Base-by-base conservation (phyloP, 2,888 invertebrate species). In the Eulithis prunata region DNA sequence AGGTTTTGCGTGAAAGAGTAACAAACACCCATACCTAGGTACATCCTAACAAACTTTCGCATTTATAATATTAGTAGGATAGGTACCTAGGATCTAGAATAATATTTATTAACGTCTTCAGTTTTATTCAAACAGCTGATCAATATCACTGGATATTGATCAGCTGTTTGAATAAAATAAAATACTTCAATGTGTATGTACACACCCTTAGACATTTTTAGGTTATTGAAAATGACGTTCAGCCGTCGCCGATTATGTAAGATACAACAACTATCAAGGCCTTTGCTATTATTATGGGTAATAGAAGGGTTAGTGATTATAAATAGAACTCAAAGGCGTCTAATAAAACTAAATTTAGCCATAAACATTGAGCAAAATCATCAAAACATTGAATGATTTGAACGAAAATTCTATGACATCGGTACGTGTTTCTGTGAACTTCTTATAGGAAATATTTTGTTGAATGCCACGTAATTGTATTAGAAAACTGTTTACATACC, bases 171-270 rank as follows among this genome's bases (percentile, higher is more conserved):
- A 49, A 41, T 41, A 41, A 21, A 21, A 21, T 21, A 21, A 21
- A 21, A 21, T 49, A 49, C 49, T 53, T n/a, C n/a, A 13, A 5
- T 75, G 51, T 77, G 72, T 58, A 75, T 77, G 72, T 58, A 75
- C 71, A 70, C 68, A 76, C 73, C 80, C 73, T 78, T 76, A 73
- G 10, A 49, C 63, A 69, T 78, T 85, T 86, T 66, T 83, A 90
- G 90, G 90, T 90, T 91, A 90, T 78, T 81, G 76, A 84, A 79
- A 80, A 85, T 91, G 91, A 90, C 91, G 85, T 89, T 77, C 21
- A 21, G 21, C 21, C 21, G 21, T 21, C 74, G 71, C 71, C 75
- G 79, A 81, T 91, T 93, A 92, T 91, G 89, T 93, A 92, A 92
- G 91, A 82, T 72, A 84, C 79, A 87, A 87, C 80, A 88, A 84